Evolutionary conservation across 2,113 vertebrate species (phyloP), one percentile per base, ranked within the genome.

Genomic region (Mus spicilegus): DNA sequence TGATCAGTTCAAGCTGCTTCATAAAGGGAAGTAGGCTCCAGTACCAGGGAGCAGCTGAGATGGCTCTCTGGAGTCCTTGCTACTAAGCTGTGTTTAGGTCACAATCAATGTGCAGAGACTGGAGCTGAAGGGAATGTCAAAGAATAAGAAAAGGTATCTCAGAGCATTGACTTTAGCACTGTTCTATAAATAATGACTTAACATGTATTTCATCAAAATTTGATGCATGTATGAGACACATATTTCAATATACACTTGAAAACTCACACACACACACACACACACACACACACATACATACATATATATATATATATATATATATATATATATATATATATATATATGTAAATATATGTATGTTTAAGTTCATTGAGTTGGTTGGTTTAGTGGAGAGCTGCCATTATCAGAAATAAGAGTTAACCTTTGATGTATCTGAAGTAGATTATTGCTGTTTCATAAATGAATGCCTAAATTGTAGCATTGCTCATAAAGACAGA

Each of bases 1-100:
- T 95, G n/a, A 69, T 51, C 42, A 70, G n/a, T 49, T 93, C 80
- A 75, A 46, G 89, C 46, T 92, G 33, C 56, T 94, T 85, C 56
- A 76, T 78, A 84, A 92, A 65, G 51, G 39, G 63, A 30, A 49
- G 36, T 49, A 85, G 85, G 42, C 56, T 70, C 80, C 80, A 70
- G 76, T 51, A n/a, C 39, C 24, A 56, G n/a, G 63, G n/a, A 78
- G 46, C 20, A 84, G 58, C 75, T 54, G 46, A 73, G n/a, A 72
- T 89, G 63, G 54, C 10, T 14, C 93, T 82, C 22, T 49, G 26
- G 67, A 61, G 78, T 73, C 85, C 42, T 82, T 73, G 61, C 87
- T 73, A 54, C 46, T n/a, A 56, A 87, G 46, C n/a, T 80, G 24
- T 61, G 36, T 87, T 91, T 65, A 81, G 86, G 72, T 69, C 88